Percentiles rank a stretch among this genome's conserved stretches.
phyloP scores from a whole-genome alignment of 2,888 invertebrate species.

The Conomelus anceps region DNA sequence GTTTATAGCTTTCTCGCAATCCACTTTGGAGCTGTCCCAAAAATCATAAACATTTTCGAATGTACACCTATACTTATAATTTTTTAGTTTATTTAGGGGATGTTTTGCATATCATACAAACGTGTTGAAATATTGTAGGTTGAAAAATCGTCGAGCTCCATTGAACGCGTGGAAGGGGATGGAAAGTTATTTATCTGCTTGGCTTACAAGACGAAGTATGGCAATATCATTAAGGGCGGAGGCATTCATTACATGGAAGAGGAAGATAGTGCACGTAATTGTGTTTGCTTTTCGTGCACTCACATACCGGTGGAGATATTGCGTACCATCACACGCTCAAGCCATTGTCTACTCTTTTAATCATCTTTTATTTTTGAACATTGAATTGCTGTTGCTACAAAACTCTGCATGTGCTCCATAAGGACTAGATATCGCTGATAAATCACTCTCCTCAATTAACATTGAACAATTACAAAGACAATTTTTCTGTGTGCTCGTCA shows the following conservation, averaged over 20 bases:
- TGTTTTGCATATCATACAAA: too few species aligned
- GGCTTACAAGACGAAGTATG: neutral
- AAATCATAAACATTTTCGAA: too few species aligned
- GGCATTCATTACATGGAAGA: neutral
- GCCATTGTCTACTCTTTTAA: neutral
- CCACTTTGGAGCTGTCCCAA: too few species aligned
- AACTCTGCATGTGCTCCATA: neutral
- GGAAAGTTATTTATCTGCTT: neutral
- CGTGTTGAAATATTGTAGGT: neutral
- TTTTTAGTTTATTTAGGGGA: neutral
- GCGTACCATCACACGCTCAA: neutral
- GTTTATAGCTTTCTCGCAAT: too few species aligned
- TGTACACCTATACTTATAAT: too few species aligned
- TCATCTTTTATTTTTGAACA: neutral
- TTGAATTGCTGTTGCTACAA: neutral
- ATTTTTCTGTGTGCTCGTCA: too few species aligned
- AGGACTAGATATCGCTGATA: neutral
- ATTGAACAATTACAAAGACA: too few species aligned
- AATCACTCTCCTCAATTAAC: too few species aligned
- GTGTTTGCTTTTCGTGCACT: slow-evolving; percentile 5
- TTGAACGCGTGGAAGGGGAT: neutral
- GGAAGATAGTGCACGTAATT: slow-evolving; percentile 9
- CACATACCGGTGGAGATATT: neutral
- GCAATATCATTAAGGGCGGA: neutral
- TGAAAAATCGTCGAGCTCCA: neutral